Evolutionary conservation across 2,113 vertebrate species (phyloP), one percentile per base, ranked within the genome.

Genomic region (Trogon melanurus): DNA sequence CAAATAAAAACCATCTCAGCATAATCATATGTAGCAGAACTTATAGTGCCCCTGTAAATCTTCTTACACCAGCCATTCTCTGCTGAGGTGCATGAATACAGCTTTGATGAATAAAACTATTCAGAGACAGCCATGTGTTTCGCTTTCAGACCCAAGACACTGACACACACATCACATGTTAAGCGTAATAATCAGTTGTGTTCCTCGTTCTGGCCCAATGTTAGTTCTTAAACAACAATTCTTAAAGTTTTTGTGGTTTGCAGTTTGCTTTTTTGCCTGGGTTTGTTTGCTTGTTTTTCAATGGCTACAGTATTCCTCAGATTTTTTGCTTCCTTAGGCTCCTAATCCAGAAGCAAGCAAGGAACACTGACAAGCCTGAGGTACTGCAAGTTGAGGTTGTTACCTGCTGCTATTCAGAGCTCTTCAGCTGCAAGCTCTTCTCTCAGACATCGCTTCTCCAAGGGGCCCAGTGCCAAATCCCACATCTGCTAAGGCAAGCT

Each of bases 11-110:
- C 13, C 45, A 47, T 5, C 18, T 69, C 80, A 30, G 29, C 34
- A 26, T 10, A 50, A 41, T 6, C 34, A 51, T 5, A 1, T 1
- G 26, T 2, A 75, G 67, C 14, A 78, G 76, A 58, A 41, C 0
- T 8, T 22, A 21, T 18, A 66, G 78, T 21, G 45, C 27, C 76
- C 36, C 4, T 8, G 16, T 11, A 65, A 57, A 41, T 9, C 32
- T 16, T 62, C 66, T 64, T 6, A 36, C 9, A 86, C 29, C 48
- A 72, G 69, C 58, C 54, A 41, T 19, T 62, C 41, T 16, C 47
- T 30, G 23, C 1, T 30, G 34, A 62, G 69, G 16, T 13, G 26
- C 54, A 32, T 2, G 11, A 56, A 21, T 5, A 7, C 44, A 73
- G 60, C 1, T 0, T 5, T 71, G 79, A 19, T 13, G 47, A 30